Percentiles rank a stretch among this genome's conserved stretches.
phyloP scores from a whole-genome alignment of 30 jellyfish, hydroid and myxozoan species.

The Turritopsis dohrnii region DNA sequence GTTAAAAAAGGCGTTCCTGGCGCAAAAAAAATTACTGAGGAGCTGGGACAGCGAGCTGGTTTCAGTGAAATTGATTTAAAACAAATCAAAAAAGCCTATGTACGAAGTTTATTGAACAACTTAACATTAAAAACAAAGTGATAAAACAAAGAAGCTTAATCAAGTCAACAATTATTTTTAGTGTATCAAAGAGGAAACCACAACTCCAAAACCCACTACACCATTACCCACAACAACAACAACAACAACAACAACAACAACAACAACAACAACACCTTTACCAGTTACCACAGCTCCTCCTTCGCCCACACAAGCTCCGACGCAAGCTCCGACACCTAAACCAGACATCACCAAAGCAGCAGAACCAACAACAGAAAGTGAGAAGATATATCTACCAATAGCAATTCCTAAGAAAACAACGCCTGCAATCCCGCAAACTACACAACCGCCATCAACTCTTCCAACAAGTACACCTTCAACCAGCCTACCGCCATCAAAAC shows the following conservation, averaged over 20 bases:
- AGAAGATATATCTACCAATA: not conserved
- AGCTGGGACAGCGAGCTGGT: slow-evolving; percentile 2
- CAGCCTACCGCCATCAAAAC: not conserved
- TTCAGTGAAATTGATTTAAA: not conserved
- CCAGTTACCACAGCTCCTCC: slow-evolving; percentile 17
- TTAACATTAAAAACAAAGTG: not conserved
- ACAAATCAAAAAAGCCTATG: not conserved
- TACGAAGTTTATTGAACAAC: not conserved
- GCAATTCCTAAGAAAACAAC: not conserved
- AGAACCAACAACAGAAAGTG: not conserved
- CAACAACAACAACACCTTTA: slow-evolving; percentile 7
- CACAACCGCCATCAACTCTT: not conserved
- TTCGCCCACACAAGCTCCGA: not conserved
- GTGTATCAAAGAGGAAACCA: not conserved
- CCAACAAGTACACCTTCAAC: not conserved
- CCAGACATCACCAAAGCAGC: not conserved
- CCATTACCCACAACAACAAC: slow-evolving; percentile 3
- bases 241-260: slow-evolving; percentile 8
- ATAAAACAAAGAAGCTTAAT: not conserved
- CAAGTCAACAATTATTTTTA: not conserved
- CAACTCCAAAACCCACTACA: not conserved
- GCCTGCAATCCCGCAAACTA: not conserved
- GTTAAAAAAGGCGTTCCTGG: not conserved
- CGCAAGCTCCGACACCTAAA: not conserved
- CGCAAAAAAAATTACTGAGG: not conserved